Percentiles rank a stretch among this genome's conserved stretches.
Evolutionary conservation across 2,113 vertebrate species (phyloP).

Genomic region (Kobus ellipsiprymnus): DNA sequence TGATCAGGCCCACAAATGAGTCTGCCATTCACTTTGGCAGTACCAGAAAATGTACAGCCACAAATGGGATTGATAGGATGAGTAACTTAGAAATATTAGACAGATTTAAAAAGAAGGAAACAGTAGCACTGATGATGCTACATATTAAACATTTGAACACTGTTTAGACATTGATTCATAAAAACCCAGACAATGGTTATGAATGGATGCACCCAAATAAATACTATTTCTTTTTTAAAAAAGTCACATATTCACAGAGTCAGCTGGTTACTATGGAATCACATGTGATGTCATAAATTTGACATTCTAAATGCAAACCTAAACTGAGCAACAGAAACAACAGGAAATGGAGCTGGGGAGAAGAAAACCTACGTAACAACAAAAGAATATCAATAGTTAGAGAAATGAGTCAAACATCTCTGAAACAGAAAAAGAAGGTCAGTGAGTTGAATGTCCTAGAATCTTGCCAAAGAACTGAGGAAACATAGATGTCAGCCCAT

Average conservation of each 20-base stretch:
- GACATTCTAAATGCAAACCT: slow-evolving; percentile 33
- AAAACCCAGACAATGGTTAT: not conserved
- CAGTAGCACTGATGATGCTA: not conserved
- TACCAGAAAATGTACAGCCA: not conserved
- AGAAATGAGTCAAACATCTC: slow-evolving; percentile 65
- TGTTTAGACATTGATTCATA: not conserved
- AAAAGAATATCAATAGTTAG: not conserved
- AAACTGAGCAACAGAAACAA: not conserved
- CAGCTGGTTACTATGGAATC: slow-evolving; percentile 26
- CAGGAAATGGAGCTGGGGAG: slow-evolving; percentile 44
- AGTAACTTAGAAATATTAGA: not conserved
- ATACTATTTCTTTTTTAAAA: not conserved
- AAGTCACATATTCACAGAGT: not conserved
- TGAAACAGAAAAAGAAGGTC: slow-evolving; percentile 64
- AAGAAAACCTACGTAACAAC: slow-evolving; percentile 37
- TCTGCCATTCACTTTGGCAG: not conserved
- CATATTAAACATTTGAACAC: not conserved
- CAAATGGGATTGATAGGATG: not conserved
- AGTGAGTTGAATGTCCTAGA: slow-evolving; percentile 8
- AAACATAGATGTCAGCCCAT: not conserved
- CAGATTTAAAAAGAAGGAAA: not conserved
- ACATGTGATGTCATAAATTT: slow-evolving; percentile 44
- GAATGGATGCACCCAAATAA: not conserved
- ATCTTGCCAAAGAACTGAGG: not conserved
- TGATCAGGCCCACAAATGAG: not conserved